Evolutionary conservation across 2,797 vertebrate species (phyloP), one percentile per base, ranked within the genome.

Genomic region (Chelon auratus): DNA sequence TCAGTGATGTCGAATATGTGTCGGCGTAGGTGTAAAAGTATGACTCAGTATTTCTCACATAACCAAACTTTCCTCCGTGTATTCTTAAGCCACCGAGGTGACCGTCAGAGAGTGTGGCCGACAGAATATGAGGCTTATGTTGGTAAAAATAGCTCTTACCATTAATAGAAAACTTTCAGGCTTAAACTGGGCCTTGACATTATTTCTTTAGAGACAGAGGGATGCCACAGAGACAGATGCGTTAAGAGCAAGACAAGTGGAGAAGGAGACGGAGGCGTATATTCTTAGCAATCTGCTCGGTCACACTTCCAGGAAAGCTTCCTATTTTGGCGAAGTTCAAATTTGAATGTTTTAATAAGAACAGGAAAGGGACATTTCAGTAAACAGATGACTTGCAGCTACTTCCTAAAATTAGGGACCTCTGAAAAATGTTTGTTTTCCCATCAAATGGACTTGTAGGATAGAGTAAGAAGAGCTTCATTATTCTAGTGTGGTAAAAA

Each of bases 141-240:
- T 36, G 59, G 56, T 89, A 88, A 89, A 92, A 90, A 90, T 90
- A 93, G 80, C 69, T 78, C 39, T 15, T 1, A 37, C 69, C 75
- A 73, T 84, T 57, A 81, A 66, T 62, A 67, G 68, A 87, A 83
- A 72, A 61, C 77, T 74, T 54, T 58, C 58, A 51, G 78, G 73
- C 74, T 87, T 69, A 76, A 87, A 77, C 50, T 22, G 50, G 80
- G 65, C 60, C 68, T 57, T 62, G 68, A 72, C 67, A 68, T 77
- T 63, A 79, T 80, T 81, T 84, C 76, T 65, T 80, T 52, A 66
- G 72, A 86, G 77, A 86, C 60, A 9, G 58, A 61, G 55, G 43
- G 64, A 84, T 30, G 63, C 69, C 18, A 26, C 50, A 18, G 33
- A 55, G 24, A 62, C 30, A 62, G 59, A 22, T 22, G 22, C 15